phyloP scores from a whole-genome alignment of 2,888 invertebrate genomes.

The Orchestes rusci region DNA sequence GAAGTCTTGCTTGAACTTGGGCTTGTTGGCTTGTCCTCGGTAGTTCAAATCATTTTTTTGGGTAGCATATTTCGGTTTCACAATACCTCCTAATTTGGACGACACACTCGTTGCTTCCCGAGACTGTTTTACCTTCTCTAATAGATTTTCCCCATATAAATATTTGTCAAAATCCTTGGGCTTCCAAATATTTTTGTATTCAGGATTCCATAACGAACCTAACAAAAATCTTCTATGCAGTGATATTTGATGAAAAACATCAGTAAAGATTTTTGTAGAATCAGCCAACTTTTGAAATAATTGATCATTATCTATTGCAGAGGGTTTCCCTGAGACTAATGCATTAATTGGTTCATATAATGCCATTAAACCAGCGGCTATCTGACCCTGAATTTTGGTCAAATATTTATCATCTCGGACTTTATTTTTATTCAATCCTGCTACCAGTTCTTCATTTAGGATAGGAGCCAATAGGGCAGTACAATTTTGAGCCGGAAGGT shows the following conservation, averaged over 20 bases:
- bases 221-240: conserved; percentile 8
- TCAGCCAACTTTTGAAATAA: neutral
- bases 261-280: neutral
- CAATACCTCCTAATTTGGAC: conserved; percentile 1
- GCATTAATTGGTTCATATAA: too few relatives aligned
- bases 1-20: too few relatives aligned
- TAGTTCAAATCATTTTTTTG: conserved; percentile 4
- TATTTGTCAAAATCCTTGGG: conserved; percentile 3
- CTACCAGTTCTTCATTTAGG: too few relatives aligned
- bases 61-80: conserved; percentile 2
- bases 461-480: too few relatives aligned
- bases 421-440: too few relatives aligned
- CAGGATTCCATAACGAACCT: conserved; percentile 3
- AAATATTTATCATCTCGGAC: too few relatives aligned
- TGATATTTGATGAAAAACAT: conserved; percentile 6
- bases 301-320: too few relatives aligned
- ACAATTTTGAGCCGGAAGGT: too few relatives aligned
- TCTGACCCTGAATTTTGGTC: conserved; percentile 1
- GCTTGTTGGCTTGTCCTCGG: neutral
- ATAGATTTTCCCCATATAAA: conserved; percentile 6
- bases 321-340: neutral
- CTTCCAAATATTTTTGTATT: conserved; percentile 3
- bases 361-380: too few relatives aligned
- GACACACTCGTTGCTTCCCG: conserved; percentile 2
- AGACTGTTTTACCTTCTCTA: conserved; percentile 3